These are phyloP conservation scores for Chionoecetes opilio DNA, from an alignment of 1,140 invertebrate species.

Conservation along the genomic window DNA sequence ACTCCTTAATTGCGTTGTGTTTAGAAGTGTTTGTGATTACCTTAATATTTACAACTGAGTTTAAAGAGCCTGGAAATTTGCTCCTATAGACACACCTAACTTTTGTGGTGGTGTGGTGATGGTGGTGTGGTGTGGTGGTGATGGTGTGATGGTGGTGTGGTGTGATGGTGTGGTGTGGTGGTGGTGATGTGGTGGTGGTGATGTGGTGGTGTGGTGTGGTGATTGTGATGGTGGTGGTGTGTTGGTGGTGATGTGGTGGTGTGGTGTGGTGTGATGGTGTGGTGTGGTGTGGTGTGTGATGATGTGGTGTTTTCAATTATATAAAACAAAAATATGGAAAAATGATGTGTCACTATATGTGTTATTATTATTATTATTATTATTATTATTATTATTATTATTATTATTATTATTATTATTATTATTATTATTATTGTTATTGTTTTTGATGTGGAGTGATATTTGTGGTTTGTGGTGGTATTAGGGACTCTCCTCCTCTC, in stretches of 20 bases:
- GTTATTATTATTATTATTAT: background rate
- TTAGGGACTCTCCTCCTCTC: background rate
- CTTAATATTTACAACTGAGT: too few relatives aligned
- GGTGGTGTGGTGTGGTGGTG: too few relatives aligned
- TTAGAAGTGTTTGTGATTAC: background rate
- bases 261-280: background rate
- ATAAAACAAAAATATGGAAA: background rate
- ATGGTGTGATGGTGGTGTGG: background rate
- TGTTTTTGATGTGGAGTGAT: background rate
- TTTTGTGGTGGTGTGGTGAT: too few relatives aligned
- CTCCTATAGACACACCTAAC: too few relatives aligned
- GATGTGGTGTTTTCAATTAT: background rate
- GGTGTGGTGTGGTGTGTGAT: background rate
- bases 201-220: background rate
- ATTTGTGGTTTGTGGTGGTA: background rate
- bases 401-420: background rate
- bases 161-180: background rate
- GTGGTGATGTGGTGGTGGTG: background rate
- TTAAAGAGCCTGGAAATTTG: too few relatives aligned
- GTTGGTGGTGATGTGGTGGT: background rate
- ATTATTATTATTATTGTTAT: background rate
- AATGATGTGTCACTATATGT: background rate
- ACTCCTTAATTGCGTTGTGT: too few relatives aligned
- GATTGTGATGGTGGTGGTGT: background rate
- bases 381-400: constrained; percentile 32